Evolutionary conservation across 2,888 invertebrate species (phyloP), one percentile per base, ranked within the genome.

Genomic region (Tipula confusa): DNA sequence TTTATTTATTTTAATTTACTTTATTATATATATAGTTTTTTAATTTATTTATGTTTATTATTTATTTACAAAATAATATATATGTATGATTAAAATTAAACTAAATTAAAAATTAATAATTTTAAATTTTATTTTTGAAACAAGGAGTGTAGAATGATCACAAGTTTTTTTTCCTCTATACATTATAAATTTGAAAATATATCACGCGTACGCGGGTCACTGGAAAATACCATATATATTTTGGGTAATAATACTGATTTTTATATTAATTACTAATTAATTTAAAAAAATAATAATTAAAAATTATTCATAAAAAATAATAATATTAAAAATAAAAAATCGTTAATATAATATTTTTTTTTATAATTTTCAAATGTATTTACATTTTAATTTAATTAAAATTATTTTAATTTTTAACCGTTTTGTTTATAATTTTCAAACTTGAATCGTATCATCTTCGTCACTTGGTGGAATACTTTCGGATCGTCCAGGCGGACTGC

Each of bases 361-460:
- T 7, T 29, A 29, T 80, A 31, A 64, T 48, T 48, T 48, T 15
- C 18, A 18, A 48, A 18, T 7, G 1, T 64, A 64, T 64, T 64
- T 24, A 64, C 64, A 64, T 64, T 24, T 64, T 64, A 64, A 64
- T 64, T 64, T 64, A 64, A 64, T 64, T 81, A 81, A 31, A 31
- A 81, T 81, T 81, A 31, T 29, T 81, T n/a, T 29, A n/a, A 15
- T 81, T 31, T 81, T 36, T 28, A 79, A 79, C 6, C 2, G 11
- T 81, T 15, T 79, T n/a, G n/a, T 29, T 7, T 80, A 29, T 82
- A 24, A 43, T 15, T 84, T 84, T 89, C 87, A 89, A 86, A 89
- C 89, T 86, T 90, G 89, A 85, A 90, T 88, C 84, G 89, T 89
- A 85, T 89, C 89, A 84, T 90, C 90, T 13, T 90, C 89, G 29